A percentile compares a stretch with the other conserved stretches of the same genome.
phyloP scores from a whole-genome alignment of 2,888 invertebrate species.

The Heliconius hortense region DNA sequence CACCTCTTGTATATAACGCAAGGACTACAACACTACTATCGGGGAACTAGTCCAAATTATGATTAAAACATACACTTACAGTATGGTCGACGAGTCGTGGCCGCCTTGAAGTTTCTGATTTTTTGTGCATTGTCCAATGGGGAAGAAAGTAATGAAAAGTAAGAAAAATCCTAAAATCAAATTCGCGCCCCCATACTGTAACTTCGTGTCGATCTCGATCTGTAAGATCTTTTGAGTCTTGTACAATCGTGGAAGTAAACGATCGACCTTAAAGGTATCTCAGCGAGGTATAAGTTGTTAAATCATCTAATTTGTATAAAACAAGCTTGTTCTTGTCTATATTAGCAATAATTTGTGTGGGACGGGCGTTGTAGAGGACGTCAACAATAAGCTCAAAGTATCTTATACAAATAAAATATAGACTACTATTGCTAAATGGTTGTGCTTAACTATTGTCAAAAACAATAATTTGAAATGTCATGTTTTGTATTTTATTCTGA shows the following conservation, averaged over 20 bases:
- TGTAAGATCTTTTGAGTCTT: background rate
- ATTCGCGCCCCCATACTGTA: too few relatives aligned
- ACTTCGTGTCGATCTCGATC: background rate
- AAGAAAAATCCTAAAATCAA: too few relatives aligned
- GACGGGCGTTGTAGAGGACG: background rate
- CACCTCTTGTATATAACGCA: slow-evolving; percentile 66
- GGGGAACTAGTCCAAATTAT: background rate
- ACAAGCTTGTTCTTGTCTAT: too few relatives aligned
- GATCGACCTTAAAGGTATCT: background rate
- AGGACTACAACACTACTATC: background rate
- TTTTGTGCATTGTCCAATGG: too few relatives aligned
- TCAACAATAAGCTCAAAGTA: background rate
- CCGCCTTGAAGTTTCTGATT: too few relatives aligned
- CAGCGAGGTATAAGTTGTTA: too few relatives aligned
- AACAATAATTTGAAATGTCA: background rate
- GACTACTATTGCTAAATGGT: background rate
- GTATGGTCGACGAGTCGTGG: background rate
- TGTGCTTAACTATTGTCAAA: background rate
- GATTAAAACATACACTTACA: background rate
- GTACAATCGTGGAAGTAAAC: background rate
- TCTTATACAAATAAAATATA: background rate
- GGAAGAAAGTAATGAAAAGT: too few relatives aligned
- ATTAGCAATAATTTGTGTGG: too few relatives aligned
- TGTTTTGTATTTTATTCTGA: background rate
- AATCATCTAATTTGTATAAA: too few relatives aligned